Evolutionary conservation across 1,140 invertebrate genomes (phyloP).

Genomic region (Lithobius niger): DNA sequence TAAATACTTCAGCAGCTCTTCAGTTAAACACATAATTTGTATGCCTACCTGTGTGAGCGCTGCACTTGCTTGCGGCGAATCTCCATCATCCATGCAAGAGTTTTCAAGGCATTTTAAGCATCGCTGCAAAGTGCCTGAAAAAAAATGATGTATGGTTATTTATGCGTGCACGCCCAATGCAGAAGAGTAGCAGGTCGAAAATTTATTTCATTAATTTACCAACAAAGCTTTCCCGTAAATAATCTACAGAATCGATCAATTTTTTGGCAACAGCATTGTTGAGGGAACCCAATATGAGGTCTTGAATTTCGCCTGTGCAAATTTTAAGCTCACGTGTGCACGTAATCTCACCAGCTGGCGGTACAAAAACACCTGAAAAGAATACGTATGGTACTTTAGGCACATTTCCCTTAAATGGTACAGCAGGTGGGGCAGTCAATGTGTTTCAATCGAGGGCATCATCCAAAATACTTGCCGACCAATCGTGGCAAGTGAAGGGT

Average conservation of each 20-base stretch:
- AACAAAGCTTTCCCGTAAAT: slow-evolving; percentile 64
- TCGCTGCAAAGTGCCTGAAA: slow-evolving; percentile 53
- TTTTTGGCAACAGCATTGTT: slow-evolving; percentile 65
- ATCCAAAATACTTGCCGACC: too few relatives aligned
- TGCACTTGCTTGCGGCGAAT: slow-evolving; percentile 49
- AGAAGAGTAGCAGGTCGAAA: not conserved
- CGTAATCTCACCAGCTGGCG: slow-evolving; percentile 20
- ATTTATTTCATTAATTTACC: slow-evolving; percentile 22
- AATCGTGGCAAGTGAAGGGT: too few relatives aligned
- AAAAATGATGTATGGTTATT: not conserved
- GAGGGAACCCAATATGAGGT: slow-evolving; percentile 53
- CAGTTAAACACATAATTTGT: too few relatives aligned
- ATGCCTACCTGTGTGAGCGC: slow-evolving; percentile 64
- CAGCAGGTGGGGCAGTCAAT: too few relatives aligned
- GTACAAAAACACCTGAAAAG: slow-evolving; percentile 1
- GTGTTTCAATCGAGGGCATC: too few relatives aligned
- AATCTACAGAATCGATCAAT: slow-evolving; percentile 65
- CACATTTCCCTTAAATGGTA: too few relatives aligned
- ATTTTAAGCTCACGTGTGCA: slow-evolving; percentile 33
- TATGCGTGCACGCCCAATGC: too few relatives aligned
- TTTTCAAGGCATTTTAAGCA: slow-evolving; percentile 51
- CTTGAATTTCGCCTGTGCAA: slow-evolving; percentile 59
- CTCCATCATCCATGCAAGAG: slow-evolving; percentile 38
- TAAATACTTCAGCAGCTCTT: too few relatives aligned
- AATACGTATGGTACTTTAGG: too few relatives aligned